These are phyloP conservation scores for Zingel zingel DNA, from an alignment of 2,113 vertebrate genomes.

Conservation along the genomic window DNA sequence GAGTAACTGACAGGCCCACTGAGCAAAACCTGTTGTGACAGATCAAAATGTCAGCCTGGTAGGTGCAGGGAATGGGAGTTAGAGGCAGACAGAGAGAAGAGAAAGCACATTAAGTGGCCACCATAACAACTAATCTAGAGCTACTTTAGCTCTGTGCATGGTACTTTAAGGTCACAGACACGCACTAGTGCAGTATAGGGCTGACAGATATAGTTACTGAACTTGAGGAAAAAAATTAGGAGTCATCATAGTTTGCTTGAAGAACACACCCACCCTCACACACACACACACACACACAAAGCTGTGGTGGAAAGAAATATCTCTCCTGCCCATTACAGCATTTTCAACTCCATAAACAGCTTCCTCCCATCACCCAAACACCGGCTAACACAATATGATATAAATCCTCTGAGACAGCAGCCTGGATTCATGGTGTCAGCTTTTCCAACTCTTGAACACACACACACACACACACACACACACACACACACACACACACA, in stretches of 20 bases:
- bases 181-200: slow-evolving; percentile 6
- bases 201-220: slow-evolving; percentile 44
- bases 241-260: slow-evolving; percentile 39
- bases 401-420: slow-evolving; percentile 52
- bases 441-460: slow-evolving; percentile 47
- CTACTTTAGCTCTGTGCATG: slow-evolving; percentile 10
- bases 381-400: slow-evolving; percentile 47
- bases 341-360: slow-evolving; percentile 57
- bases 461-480: not conserved
- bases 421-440: slow-evolving; percentile 51
- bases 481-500: slow-evolving; percentile 31
- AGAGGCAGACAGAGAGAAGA: slow-evolving; percentile 17
- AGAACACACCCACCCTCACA: not conserved
- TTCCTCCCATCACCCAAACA: slow-evolving; percentile 57
- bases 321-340: slow-evolving; percentile 39
- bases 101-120: slow-evolving; percentile 38
- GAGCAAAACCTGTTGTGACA: slow-evolving; percentile 75
- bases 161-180: slow-evolving; percentile 57
- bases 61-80: slow-evolving; percentile 15
- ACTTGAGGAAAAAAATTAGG: slow-evolving; percentile 37
- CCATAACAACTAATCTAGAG: slow-evolving; percentile 37
- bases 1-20: slow-evolving; percentile 58
- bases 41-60: slow-evolving; percentile 71
- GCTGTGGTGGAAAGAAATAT: not conserved
- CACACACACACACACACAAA: slow-evolving; percentile 33